phyloP scores from a whole-genome alignment of 2,888 invertebrate genomes.

The Scaptomyza flava region DNA sequence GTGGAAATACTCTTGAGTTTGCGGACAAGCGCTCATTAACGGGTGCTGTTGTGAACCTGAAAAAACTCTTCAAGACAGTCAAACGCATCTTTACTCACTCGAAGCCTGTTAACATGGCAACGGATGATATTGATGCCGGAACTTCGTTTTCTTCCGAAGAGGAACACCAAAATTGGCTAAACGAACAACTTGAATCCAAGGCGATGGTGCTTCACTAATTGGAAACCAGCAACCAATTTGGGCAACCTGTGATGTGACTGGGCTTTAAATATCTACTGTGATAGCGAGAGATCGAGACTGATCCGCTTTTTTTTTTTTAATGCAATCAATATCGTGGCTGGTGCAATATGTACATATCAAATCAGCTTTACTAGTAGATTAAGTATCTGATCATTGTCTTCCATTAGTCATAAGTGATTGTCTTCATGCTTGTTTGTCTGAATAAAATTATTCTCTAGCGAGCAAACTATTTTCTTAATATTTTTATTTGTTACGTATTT shows the following conservation, averaged over 20 bases:
- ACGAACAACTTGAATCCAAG: constrained; percentile 60
- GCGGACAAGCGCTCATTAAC: constrained; percentile 45
- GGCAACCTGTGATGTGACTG: constrained; percentile 58
- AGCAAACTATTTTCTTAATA: background rate
- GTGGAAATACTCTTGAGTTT: constrained; percentile 20
- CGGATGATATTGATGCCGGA: background rate
- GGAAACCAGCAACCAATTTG: constrained; percentile 8
- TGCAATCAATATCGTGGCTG: constrained; percentile 24
- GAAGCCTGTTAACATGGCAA: constrained; percentile 23
- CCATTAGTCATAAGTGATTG: constrained; percentile 44
- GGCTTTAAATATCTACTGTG: constrained; percentile 67
- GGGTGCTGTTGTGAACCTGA: constrained; percentile 59
- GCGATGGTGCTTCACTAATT: constrained; percentile 14
- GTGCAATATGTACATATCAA: constrained; percentile 34
- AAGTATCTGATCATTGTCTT: constrained; percentile 60
- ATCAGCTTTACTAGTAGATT: constrained; percentile 27
- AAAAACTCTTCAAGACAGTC: constrained; percentile 60
- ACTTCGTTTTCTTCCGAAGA: constrained; percentile 55
- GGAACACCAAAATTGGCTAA: constrained; percentile 70
- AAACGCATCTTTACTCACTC: constrained; percentile 52
- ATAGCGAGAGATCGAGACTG: constrained; percentile 63
- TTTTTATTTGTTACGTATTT: background rate
- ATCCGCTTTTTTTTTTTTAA: constrained; percentile 7
- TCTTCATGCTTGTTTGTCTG: constrained; percentile 66
- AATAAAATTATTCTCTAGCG: constrained; percentile 38